phyloP scores from a whole-genome alignment of 2,113 vertebrate genomes.

The Hiodon alosoides region DNA sequence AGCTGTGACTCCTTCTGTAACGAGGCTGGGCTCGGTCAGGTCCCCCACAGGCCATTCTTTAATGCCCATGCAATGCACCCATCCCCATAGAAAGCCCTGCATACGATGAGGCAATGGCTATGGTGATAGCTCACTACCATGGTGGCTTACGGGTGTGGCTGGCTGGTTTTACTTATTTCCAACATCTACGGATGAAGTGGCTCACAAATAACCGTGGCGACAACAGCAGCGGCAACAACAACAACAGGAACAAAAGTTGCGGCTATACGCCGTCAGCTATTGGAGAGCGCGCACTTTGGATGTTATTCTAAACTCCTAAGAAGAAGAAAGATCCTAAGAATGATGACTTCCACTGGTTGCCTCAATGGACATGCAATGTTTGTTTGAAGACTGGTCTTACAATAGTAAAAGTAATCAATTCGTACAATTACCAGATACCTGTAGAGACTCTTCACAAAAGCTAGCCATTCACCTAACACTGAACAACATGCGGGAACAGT shows the following conservation, averaged over 20 bases:
- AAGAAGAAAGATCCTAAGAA: neutral
- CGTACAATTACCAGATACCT: conserved; percentile 14
- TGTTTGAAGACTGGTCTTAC: neutral
- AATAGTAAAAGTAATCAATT: conserved; percentile 13
- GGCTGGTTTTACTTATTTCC: conserved; percentile 58
- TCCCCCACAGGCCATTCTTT: conserved; percentile 19
- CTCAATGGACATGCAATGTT: conserved; percentile 4
- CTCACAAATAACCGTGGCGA: conserved; percentile 43
- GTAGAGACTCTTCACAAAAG: neutral
- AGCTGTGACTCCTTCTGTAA: conserved; percentile 37
- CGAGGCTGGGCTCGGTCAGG: conserved; percentile 24
- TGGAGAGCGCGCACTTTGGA: conserved; percentile 19
- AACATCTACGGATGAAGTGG: conserved; percentile 58
- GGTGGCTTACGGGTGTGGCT: conserved; percentile 45
- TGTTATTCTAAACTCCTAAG: neutral
- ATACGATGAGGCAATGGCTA: conserved; percentile 33
- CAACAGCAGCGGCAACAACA: neutral
- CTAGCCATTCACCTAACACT: neutral
- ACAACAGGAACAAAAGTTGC: neutral
- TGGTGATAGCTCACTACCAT: conserved; percentile 51
- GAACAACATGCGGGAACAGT: neutral
- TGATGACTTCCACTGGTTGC: conserved; percentile 3
- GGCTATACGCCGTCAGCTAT: neutral
- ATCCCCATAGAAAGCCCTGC: conserved; percentile 62
- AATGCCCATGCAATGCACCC: conserved; percentile 35